phyloP scores from a whole-genome alignment of 64 coral and sea anemone species.

The Actinia equina region DNA sequence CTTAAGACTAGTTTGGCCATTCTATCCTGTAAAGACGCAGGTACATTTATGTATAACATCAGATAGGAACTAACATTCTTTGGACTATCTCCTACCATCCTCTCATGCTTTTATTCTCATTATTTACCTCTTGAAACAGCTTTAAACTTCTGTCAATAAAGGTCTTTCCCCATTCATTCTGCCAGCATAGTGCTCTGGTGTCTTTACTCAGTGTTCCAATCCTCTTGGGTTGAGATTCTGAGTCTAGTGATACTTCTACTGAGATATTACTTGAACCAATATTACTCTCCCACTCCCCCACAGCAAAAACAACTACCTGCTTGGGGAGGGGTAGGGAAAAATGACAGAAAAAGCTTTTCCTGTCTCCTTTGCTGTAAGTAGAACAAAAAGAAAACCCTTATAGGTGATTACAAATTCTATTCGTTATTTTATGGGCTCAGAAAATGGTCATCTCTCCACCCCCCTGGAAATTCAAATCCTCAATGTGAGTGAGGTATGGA shows the following conservation, averaged over 20 bases:
- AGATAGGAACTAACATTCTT: background rate
- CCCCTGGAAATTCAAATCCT: no score
- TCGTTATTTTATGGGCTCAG: no score
- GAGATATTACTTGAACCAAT: conserved; percentile 44
- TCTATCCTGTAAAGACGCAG: conserved; percentile 32
- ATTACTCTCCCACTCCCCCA: conserved; percentile 62
- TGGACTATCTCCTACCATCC: background rate
- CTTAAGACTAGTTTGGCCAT: conserved; percentile 76
- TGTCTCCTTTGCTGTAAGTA: conserved; percentile 41
- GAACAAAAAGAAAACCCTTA: background rate
- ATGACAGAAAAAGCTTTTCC: conserved; percentile 55
- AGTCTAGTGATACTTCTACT: conserved; percentile 65
- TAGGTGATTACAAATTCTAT: no score
- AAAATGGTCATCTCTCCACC: no score
- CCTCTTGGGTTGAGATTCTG: conserved; percentile 51
- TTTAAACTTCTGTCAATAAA: conserved; percentile 53
- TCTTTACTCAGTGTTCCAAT: conserved; percentile 58
- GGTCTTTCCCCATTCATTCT: conserved; percentile 48
- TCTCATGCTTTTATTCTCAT: background rate
- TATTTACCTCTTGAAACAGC: background rate
- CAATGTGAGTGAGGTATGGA: no score
- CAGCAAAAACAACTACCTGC: conserved; percentile 79
- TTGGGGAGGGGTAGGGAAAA: conserved; percentile 71
- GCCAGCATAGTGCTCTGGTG: conserved; percentile 73
- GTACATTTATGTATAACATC: background rate